These are phyloP conservation scores for Pimephales promelas DNA, from an alignment of 2,113 vertebrate genomes.

Conservation along the genomic window DNA sequence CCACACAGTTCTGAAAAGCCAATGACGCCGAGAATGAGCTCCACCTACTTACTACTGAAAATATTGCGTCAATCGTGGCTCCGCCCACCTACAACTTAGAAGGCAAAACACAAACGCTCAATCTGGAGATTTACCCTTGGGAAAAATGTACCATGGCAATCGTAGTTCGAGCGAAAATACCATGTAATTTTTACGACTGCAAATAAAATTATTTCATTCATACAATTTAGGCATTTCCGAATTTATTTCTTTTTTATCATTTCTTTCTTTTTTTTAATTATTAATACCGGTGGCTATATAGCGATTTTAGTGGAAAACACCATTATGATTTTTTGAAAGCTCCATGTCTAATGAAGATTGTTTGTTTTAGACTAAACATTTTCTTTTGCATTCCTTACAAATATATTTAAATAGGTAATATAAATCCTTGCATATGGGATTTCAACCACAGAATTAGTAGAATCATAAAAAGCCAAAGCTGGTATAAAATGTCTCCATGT, in stretches of 20 bases:
- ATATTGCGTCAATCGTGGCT: not conserved
- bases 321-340: not conserved
- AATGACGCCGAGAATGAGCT: not conserved
- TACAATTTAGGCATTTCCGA: not conserved
- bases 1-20: not conserved
- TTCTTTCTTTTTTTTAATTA: not conserved
- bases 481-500: not conserved
- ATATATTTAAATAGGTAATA: not conserved
- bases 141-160: not conserved
- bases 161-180: not conserved
- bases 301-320: not conserved
- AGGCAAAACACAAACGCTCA: not conserved
- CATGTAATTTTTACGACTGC: not conserved
- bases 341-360: not conserved
- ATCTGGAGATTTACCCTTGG: not conserved
- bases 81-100: slow-evolving; percentile 15
- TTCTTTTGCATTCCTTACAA: not conserved
- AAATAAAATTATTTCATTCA: not conserved
- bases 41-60: slow-evolving; percentile 15
- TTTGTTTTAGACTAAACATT: slow-evolving; percentile 14
- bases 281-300: not conserved
- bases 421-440: slow-evolving; percentile 4
- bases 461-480: not conserved
- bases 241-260: not conserved
- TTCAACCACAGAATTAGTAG: slow-evolving; percentile 11